Evolutionary conservation across 2,797 vertebrate species (phyloP).

Genomic region (Aplochiton taeniatus): DNA sequence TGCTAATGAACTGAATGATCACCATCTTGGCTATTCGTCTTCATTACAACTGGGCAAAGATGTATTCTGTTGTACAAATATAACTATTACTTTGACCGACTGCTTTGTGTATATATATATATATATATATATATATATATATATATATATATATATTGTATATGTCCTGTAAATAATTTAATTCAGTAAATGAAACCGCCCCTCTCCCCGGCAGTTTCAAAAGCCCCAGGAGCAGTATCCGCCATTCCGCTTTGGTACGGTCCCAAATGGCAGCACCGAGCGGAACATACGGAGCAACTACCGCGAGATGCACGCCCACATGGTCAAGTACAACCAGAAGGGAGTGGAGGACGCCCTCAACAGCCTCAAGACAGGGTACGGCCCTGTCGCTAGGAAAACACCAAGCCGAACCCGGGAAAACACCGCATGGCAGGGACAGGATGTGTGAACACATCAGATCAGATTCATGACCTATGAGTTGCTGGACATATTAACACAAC

Average conservation of each 20-base stretch:
- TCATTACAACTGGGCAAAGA: too few relatives aligned
- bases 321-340: conserved; percentile 99
- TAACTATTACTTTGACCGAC: too few relatives aligned
- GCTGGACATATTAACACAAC: too few relatives aligned
- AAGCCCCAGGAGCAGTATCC: conserved; percentile 96
- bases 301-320: conserved; percentile 97
- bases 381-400: conserved; percentile 8
- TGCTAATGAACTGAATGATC: too few relatives aligned
- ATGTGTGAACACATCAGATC: background rate
- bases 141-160: too few relatives aligned
- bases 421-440: background rate
- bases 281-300: conserved; percentile 98
- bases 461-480: background rate
- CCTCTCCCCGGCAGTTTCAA: conserved; percentile 83
- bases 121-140: too few relatives aligned
- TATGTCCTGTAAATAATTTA: background rate
- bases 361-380: conserved; percentile 95
- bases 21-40: too few relatives aligned
- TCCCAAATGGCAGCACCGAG: conserved; percentile 98
- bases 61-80: too few relatives aligned
- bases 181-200: background rate
- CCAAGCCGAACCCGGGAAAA: too few relatives aligned
- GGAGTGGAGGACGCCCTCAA: conserved; percentile 94
- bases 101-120: too few relatives aligned
- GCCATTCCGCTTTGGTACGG: conserved; percentile 94